Conservation (phyloP, 92 coral and sea anemone species). For the Actinernus sp. region DNA sequence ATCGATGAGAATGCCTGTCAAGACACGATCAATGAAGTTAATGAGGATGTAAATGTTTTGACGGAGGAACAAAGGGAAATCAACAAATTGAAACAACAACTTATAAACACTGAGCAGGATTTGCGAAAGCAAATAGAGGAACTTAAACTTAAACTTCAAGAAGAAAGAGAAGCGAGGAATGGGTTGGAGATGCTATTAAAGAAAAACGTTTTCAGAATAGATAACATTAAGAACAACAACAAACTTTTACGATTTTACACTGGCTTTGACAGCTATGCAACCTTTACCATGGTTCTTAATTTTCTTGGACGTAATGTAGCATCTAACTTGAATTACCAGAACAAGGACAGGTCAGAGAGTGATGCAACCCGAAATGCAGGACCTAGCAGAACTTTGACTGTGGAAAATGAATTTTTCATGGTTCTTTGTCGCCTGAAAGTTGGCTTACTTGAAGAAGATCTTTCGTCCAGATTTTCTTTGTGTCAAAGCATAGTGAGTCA, state of each 20-base stretch:
- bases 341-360: constrained; percentile 26
- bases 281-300: constrained; percentile 19
- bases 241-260: constrained; percentile 34
- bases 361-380: constrained; percentile 23
- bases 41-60: constrained; percentile 11
- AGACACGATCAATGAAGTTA: not conserved
- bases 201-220: constrained; percentile 16
- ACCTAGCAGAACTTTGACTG: constrained; percentile 18
- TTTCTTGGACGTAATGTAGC: constrained; percentile 43
- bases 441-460: constrained; percentile 38
- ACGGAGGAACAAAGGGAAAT: constrained; percentile 20
- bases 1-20: constrained; percentile 5
- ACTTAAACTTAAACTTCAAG: constrained; percentile 24
- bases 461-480: constrained; percentile 28
- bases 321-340: constrained; percentile 21
- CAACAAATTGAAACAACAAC: too few species aligned
- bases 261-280: constrained; percentile 34
- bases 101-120: constrained; percentile 39
- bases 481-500: too few species aligned
- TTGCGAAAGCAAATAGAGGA: constrained; percentile 34
- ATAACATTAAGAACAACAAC: constrained; percentile 25
- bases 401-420: constrained; percentile 32
- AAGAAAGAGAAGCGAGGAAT: constrained; percentile 19
- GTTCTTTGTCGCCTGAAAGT: constrained; percentile 31
- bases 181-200: constrained; percentile 21